Conservation (phyloP, 2,888 invertebrate genomes). For the Aradus depressus region DNA sequence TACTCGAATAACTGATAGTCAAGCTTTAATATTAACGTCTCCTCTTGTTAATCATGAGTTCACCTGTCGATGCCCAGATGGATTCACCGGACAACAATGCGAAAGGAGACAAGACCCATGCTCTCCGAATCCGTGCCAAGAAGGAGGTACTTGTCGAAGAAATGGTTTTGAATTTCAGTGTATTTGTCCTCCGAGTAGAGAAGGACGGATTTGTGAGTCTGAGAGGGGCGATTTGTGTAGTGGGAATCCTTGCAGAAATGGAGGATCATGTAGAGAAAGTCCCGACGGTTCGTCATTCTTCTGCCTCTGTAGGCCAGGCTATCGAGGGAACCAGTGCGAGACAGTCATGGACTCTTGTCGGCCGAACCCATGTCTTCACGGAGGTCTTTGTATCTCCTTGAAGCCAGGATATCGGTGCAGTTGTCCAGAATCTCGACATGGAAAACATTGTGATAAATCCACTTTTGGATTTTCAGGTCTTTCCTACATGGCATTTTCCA, state of each 20-base stretch:
- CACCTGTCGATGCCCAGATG: conserved; percentile 68
- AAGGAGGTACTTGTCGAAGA: conserved; percentile 71
- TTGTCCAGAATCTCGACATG: conserved; percentile 80
- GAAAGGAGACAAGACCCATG: conserved; percentile 84
- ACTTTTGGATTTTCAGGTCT: conserved; percentile 81
- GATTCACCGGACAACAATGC: conserved; percentile 72
- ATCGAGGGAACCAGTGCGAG: conserved; percentile 83
- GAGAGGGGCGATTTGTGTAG: conserved; percentile 77
- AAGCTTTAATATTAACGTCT: conserved; percentile 68
- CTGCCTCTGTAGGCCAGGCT: conserved; percentile 83
- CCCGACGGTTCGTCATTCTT: conserved; percentile 80
- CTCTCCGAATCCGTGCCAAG: conserved; percentile 75
- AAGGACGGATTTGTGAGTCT: conserved; percentile 73
- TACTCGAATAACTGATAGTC: conserved; percentile 68
- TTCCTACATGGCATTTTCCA: conserved; percentile 79
- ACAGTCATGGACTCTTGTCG: conserved; percentile 78
- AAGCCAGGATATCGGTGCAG: conserved; percentile 69
- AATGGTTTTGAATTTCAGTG: conserved; percentile 71
- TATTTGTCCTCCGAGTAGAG: conserved; percentile 61
- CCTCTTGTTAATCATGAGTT: conserved; percentile 68
- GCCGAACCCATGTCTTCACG: conserved; percentile 84
- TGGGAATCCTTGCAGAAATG: conserved; percentile 77
- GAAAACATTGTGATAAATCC: conserved; percentile 80
- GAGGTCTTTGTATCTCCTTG: conserved; percentile 77
- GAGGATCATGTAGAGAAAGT: conserved; percentile 81